Conservation (phyloP, 2,113 vertebrate genomes). For the Pelecanus crispus region DNA sequence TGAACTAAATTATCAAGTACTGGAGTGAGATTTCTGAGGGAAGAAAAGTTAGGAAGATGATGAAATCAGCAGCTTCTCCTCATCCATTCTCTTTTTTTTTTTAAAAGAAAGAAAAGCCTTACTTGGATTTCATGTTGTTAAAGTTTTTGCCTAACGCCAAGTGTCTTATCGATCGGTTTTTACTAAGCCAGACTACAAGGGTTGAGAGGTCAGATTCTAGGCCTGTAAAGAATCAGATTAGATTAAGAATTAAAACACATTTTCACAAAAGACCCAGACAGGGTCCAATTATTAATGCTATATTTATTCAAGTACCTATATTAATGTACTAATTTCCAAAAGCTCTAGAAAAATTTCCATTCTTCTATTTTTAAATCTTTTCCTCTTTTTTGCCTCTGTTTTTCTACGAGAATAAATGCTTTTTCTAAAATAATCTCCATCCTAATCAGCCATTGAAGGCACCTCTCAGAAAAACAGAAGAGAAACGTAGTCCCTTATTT, state of each 20-base stretch:
- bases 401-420: background rate
- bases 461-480: background rate
- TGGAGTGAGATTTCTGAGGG: constrained; percentile 89
- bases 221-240: constrained; percentile 75
- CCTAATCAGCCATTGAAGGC: background rate
- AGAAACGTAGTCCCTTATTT: background rate
- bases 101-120: constrained; percentile 70
- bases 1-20: constrained; percentile 96
- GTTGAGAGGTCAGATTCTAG: constrained; percentile 94
- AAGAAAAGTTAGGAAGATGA: constrained; percentile 56
- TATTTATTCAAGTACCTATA: background rate
- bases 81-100: constrained; percentile 13
- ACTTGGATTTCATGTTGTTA: constrained; percentile 99
- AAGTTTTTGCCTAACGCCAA: constrained; percentile 96
- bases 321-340: background rate
- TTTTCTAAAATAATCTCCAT: background rate
- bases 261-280: background rate
- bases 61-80: constrained; percentile 56
- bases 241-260: constrained; percentile 43
- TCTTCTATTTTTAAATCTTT: background rate
- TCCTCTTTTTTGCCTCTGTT: background rate
- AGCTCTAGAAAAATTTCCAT: background rate
- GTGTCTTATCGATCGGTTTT: constrained; percentile 94
- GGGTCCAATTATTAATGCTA: background rate
- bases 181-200: constrained; percentile 94